A percentile compares a stretch with the other conserved stretches of the same genome.
These are phyloP conservation scores for Sinelater perroti DNA, from an alignment of 2,888 invertebrate species.

Conservation along the genomic window DNA sequence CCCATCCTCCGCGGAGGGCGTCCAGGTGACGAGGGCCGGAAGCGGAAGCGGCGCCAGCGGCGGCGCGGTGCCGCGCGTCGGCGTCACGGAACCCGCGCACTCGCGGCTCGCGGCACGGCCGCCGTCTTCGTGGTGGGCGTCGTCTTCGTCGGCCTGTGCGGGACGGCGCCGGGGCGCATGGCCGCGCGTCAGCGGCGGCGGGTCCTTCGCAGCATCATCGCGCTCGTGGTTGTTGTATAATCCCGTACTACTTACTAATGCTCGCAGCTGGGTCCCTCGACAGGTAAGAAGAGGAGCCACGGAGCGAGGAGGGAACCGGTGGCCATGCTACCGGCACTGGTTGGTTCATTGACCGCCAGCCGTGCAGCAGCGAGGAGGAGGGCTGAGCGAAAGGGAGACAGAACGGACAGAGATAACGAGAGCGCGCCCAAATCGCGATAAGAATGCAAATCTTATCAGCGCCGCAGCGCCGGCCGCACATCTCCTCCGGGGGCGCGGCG, in stretches of 20 bases:
- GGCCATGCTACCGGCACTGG: constrained; percentile 60
- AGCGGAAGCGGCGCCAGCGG: constrained; percentile 56
- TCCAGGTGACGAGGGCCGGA: constrained; percentile 14
- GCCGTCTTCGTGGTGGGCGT: too few relatives aligned
- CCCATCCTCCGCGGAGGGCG: constrained; percentile 29
- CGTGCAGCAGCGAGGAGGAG: constrained; percentile 61
- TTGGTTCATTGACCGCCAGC: constrained; percentile 60
- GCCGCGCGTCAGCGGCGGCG: constrained; percentile 53
- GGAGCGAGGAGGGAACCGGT: constrained; percentile 54
- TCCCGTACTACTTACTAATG: constrained; percentile 56
- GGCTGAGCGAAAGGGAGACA: too few relatives aligned
- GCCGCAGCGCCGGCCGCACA: too few relatives aligned
- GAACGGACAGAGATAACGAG: too few relatives aligned
- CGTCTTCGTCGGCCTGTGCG: too few relatives aligned
- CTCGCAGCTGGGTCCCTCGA: constrained; percentile 58
- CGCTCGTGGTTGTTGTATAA: constrained; percentile 56
- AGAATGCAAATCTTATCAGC: constrained; percentile 50
- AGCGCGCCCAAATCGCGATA: constrained; percentile 50
- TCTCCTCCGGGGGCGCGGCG: constrained; percentile 26
- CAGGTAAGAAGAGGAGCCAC: constrained; percentile 53
- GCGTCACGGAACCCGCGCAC: constrained; percentile 42
- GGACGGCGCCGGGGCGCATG: constrained; percentile 52
- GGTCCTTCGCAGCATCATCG: constrained; percentile 53
- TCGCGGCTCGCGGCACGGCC: constrained; percentile 42
- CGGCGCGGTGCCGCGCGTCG: constrained; percentile 44